Conservation (phyloP, 2,888 invertebrate species). For the Lepidocyrtinus sp. region DNA sequence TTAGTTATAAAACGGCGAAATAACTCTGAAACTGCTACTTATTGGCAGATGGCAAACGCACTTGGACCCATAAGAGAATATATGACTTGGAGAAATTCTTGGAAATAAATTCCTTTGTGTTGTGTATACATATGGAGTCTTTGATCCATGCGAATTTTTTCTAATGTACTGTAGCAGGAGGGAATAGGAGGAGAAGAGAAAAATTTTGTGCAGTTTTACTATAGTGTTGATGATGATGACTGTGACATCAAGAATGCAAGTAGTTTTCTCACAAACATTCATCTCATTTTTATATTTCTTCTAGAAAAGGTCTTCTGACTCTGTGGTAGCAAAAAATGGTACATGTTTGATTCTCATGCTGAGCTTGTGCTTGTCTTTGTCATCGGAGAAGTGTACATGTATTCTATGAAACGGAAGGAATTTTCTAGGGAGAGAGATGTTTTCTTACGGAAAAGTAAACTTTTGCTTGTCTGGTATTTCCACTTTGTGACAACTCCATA, state of each 20-base stretch:
- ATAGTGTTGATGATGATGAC: conserved; percentile 11
- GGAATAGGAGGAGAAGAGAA: background rate
- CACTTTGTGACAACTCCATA: conserved; percentile 52
- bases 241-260: conserved; percentile 24
- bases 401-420: background rate
- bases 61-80: background rate
- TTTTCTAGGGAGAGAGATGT: background rate
- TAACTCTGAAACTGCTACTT: background rate
- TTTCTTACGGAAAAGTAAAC: conserved; percentile 23
- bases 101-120: background rate
- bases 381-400: background rate
- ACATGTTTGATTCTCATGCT: background rate
- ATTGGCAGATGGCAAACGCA: conserved; percentile 48
- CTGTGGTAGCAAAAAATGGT: background rate
- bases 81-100: background rate
- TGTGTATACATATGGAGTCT: background rate
- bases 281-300: conserved; percentile 31
- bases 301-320: background rate
- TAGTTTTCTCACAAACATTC: conserved; percentile 30
- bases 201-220: background rate
- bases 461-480: conserved; percentile 23
- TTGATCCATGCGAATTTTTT: background rate
- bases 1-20: background rate
- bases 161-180: background rate
- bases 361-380: background rate